A percentile compares a stretch with the other conserved stretches of the same genome.
phyloP scores from a whole-genome alignment of 2,113 vertebrate species.

The Polypterus senegalus region DNA sequence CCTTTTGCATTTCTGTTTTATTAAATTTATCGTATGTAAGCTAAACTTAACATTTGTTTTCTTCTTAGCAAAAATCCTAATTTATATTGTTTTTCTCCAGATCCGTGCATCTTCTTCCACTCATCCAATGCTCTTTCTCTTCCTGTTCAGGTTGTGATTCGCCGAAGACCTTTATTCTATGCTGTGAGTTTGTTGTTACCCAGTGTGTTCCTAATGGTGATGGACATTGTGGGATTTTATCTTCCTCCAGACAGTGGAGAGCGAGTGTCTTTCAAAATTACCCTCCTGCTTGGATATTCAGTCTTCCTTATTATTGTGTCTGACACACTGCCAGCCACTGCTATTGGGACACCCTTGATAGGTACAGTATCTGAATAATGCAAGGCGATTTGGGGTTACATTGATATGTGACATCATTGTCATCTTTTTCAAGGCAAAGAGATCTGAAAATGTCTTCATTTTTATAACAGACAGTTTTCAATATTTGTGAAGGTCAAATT shows the following conservation, averaged over 20 bases:
- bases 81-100: no score
- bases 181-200: conserved; percentile 81
- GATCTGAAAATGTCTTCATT: no score
- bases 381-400: no score
- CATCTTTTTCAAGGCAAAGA: no score
- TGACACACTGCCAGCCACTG: conserved; percentile 80
- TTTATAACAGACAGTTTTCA: no score
- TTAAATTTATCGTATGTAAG: no score
- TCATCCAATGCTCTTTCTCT: neutral
- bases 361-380: conserved; percentile 38
- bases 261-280: conserved; percentile 96
- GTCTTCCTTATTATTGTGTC: conserved; percentile 97
- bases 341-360: conserved; percentile 84
- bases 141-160: conserved; percentile 73
- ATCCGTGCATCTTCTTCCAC: neutral
- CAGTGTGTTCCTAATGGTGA: conserved; percentile 91
- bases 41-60: no score
- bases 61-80: no score
- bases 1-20: no score
- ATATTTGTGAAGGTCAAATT: no score
- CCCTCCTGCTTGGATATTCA: conserved; percentile 85
- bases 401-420: no score
- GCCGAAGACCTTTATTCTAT: conserved; percentile 86
- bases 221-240: conserved; percentile 93
- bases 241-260: conserved; percentile 91